Conservation (phyloP, 2,797 vertebrate genomes). For the Nasua narica region DNA sequence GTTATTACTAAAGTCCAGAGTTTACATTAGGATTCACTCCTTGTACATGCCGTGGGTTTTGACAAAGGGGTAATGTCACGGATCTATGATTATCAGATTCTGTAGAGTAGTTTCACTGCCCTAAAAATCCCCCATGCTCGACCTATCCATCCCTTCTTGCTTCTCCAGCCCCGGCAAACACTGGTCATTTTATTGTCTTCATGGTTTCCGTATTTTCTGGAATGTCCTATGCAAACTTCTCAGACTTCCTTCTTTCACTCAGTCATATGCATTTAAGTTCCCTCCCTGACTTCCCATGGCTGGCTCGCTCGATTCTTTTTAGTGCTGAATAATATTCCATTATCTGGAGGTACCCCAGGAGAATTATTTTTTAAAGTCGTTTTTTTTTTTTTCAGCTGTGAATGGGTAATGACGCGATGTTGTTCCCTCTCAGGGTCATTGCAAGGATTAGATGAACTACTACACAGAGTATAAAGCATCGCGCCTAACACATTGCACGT, state of each 20-base stretch:
- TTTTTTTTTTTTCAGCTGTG: neutral
- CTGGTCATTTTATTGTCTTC: neutral
- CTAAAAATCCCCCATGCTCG: neutral
- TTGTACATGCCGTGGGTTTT: neutral
- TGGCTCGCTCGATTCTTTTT: neutral
- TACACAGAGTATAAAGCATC: too few relatives aligned
- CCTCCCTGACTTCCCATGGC: neutral
- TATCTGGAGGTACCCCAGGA: neutral
- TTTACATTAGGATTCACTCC: neutral
- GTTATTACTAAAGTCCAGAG: neutral
- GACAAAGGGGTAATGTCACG: neutral
- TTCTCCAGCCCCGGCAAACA: neutral
- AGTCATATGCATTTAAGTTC: neutral
- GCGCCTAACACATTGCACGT: rapidly evolving
- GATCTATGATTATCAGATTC: too few relatives aligned
- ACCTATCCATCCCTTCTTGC: too few relatives aligned
- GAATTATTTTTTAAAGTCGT: neutral
- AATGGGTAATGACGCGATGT: neutral
- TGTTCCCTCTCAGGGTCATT: neutral
- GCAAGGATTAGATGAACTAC: neutral
- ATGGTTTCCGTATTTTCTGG: neutral
- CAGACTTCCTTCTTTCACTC: neutral
- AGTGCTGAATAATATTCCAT: neutral
- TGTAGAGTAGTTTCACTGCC: too few relatives aligned
- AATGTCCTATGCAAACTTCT: neutral